Evolutionary conservation across 2,797 vertebrate genomes (phyloP).

Genomic region (Phaenicophaeus curvirostris): DNA sequence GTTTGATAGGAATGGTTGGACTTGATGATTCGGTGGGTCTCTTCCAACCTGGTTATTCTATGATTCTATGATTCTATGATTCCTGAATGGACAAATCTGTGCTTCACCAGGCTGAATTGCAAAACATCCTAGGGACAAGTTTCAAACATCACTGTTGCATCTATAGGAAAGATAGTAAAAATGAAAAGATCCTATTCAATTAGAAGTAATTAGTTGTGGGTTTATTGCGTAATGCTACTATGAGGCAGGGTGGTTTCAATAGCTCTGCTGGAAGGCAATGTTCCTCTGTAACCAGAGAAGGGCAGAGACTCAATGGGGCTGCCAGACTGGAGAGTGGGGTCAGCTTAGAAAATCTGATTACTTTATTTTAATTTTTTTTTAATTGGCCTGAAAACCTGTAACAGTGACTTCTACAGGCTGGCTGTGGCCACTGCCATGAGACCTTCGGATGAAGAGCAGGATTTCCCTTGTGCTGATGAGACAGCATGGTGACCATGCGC

Average conservation of each 20-base stretch:
- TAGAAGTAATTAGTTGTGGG: neutral
- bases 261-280: neutral
- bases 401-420: neutral
- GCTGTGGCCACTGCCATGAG: neutral
- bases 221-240: neutral
- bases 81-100: neutral
- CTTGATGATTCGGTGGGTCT: no score
- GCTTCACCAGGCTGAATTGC: neutral
- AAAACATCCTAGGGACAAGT: no score
- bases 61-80: no score
- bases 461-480: neutral
- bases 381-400: neutral
- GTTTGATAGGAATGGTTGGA: no score
- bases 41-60: no score
- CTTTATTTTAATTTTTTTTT: neutral
- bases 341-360: neutral
- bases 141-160: neutral
- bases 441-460: neutral
- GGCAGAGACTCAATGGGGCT: neutral
- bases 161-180: neutral
- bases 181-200: neutral
- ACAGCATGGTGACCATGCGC: neutral
- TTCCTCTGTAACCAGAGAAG: neutral
- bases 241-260: neutral
- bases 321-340: no score